phyloP scores from a whole-genome alignment of 2,888 invertebrate species.

The Boloria euphrosyne region DNA sequence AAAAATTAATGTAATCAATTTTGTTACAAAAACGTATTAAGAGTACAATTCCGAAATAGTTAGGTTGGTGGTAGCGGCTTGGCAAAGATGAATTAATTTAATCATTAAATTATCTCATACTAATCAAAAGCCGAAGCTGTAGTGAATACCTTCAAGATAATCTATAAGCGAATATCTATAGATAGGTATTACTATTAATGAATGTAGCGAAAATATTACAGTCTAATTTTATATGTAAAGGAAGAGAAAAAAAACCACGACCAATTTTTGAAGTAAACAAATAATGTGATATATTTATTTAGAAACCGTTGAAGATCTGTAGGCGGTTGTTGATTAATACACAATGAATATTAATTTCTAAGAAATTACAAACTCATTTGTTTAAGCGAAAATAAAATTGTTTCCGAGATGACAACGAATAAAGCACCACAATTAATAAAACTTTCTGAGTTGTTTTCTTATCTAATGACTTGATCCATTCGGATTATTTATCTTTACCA shows the following conservation, averaged over 20 bases:
- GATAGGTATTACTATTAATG: too few relatives aligned
- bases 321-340: slow-evolving; percentile 17
- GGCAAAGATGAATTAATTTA: too few relatives aligned
- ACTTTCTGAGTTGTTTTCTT: slow-evolving; percentile 14
- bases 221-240: too few relatives aligned
- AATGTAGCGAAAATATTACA: too few relatives aligned
- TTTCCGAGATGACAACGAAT: slow-evolving; percentile 18
- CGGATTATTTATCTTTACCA: neutral
- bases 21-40: too few relatives aligned
- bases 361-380: slow-evolving; percentile 13
- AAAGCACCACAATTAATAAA: slow-evolving; percentile 21
- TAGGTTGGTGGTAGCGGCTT: too few relatives aligned
- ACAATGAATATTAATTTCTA: slow-evolving; percentile 19
- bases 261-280: neutral
- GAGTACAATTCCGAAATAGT: too few relatives aligned
- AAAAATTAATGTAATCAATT: too few relatives aligned
- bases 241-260: neutral
- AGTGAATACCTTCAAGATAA: too few relatives aligned
- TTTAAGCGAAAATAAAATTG: slow-evolving; percentile 17
- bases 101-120: too few relatives aligned
- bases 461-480: slow-evolving; percentile 17
- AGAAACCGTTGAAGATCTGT: slow-evolving; percentile 8
- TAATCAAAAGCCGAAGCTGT: too few relatives aligned
- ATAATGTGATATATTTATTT: slow-evolving; percentile 4
- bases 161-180: too few relatives aligned